A percentile compares a stretch with the other conserved stretches of the same genome.
phyloP scores from a whole-genome alignment of 2,888 invertebrate genomes.

The Eupeodes luniger region DNA sequence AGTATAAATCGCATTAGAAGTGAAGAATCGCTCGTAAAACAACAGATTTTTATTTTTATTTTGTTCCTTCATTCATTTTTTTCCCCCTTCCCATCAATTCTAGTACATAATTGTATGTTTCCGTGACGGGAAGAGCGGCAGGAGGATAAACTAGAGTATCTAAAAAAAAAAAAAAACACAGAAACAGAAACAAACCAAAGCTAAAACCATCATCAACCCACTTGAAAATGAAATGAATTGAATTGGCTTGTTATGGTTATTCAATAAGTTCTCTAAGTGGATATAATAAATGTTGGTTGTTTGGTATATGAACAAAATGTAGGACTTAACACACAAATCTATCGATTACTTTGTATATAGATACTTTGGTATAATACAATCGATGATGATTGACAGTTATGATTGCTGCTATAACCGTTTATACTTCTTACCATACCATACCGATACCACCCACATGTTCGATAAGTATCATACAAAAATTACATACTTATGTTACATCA shows the following conservation, averaged over 20 bases:
- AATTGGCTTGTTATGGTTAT: conserved; percentile 70
- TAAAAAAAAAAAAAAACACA: not conserved
- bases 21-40: conserved; percentile 74
- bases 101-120: not conserved
- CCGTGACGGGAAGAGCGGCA: not conserved
- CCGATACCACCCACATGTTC: conserved; percentile 22
- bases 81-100: not conserved
- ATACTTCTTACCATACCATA: not conserved
- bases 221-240: conserved; percentile 67
- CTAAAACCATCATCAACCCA: conserved; percentile 18
- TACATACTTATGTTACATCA: too few species aligned
- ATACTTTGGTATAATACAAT: not conserved
- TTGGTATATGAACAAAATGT: conserved; percentile 52
- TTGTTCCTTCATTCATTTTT: not conserved
- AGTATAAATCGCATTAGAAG: conserved; percentile 74
- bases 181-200: not conserved
- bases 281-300: not conserved
- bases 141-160: not conserved
- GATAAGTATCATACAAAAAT: not conserved
- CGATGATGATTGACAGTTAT: conserved; percentile 32
- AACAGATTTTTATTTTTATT: conserved; percentile 57
- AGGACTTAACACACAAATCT: conserved; percentile 69
- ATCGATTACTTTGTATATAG: conserved; percentile 63
- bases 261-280: conserved; percentile 74
- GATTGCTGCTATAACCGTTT: conserved; percentile 19